Evolutionary conservation across 2,888 invertebrate species (phyloP).

Genomic region (Dexiosoma caninum): DNA sequence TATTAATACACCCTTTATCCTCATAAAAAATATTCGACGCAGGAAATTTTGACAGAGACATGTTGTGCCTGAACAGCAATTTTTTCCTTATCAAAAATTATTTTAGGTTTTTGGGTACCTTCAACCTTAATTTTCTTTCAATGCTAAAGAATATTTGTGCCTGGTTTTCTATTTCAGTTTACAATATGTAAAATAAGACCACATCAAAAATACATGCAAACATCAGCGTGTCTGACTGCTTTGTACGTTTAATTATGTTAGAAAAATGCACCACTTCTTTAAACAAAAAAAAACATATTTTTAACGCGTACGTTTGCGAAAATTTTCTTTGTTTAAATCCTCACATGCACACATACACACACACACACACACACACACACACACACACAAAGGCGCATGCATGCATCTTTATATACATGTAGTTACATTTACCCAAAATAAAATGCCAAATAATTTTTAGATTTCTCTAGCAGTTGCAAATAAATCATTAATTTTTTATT

Average conservation of each 20-base stretch:
- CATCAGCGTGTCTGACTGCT: neutral
- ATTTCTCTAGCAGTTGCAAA: neutral
- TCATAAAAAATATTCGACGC: too few species aligned
- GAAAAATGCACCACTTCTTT: neutral
- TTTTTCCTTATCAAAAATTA: too few species aligned
- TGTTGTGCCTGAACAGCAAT: too few species aligned
- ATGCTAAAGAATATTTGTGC: too few species aligned
- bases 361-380: neutral
- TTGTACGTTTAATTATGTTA: neutral
- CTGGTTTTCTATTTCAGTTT: too few species aligned
- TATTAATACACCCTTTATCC: too few species aligned
- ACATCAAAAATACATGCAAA: neutral
- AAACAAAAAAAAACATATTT: neutral
- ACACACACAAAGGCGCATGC: slow-evolving; percentile 24
- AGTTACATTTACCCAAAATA: neutral
- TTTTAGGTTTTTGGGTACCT: too few species aligned
- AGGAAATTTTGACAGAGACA: too few species aligned
- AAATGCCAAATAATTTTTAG: neutral
- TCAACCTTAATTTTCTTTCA: too few species aligned
- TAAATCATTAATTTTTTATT: slow-evolving; percentile 11
- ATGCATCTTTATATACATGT: neutral
- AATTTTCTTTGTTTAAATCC: neutral
- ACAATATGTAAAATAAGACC: too few species aligned
- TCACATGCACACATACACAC: neutral
- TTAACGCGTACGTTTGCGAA: neutral